Base-by-base conservation (phyloP, 2,888 invertebrate species). In the Epirrhoe tristata region DNA sequence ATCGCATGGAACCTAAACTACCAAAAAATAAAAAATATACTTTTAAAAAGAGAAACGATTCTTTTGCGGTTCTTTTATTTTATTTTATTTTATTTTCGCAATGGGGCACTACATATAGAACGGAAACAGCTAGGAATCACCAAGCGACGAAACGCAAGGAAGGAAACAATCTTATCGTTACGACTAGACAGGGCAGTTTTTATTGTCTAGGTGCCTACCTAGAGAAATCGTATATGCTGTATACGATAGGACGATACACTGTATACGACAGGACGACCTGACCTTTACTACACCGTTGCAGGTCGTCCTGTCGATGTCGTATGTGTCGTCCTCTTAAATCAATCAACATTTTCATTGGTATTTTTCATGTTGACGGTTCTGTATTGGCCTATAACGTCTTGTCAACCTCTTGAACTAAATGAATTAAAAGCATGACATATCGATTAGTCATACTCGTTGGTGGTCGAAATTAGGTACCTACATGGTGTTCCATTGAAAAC, bases 101-200 rank as follows among this genome's bases (percentile, higher is more conserved):
- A 6, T 16, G 10, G 4, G 48, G 12, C 16, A 14, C 5, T 57
- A 31, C n/a, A 17, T 24, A 46, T n/a, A 7, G 46, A 51, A 36
- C 16, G 46, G 39, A 24, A 8, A 24, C 5, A 14, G 46, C 1
- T 12, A 43, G 48, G 16, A 5, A 14, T 14, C 14, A 6, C 12
- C 6, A 17, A 52, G 16, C 59, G 39, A 34, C 12, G 7, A 58
- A 17, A 34, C 16, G 73, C 81, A 80, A 87, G 91, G 92, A 90
- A 90, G 87, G 85, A 89, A 88, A 82, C 90, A 91, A 92, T 91
- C 90, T 88, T 83, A 70, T 74, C 86, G 87, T 88, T 58, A 24
- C 1, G 12, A 43, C 39, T 12, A 43, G 12, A 43, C 39, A 10
- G 12, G 4, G 4, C 12, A 12, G 39, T 24, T 24, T 24, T 24